Evolutionary conservation across 1,140 invertebrate species (phyloP).

Genomic region (Scylla paramamosain): DNA sequence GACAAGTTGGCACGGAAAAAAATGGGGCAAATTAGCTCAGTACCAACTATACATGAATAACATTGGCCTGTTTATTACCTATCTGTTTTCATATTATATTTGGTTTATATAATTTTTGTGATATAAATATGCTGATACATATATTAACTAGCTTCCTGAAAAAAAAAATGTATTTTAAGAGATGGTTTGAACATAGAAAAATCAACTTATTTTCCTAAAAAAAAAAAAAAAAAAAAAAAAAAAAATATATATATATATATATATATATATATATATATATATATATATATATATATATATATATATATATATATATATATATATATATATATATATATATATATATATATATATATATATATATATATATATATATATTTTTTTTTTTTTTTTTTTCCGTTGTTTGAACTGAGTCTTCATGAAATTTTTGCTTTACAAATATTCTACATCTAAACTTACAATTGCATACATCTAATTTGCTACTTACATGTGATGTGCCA

Average conservation of each 20-base stretch:
- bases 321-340: neutral
- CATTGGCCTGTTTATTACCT: too few relatives aligned
- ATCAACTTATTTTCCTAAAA: neutral
- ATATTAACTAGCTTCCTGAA: neutral
- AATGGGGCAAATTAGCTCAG: too few relatives aligned
- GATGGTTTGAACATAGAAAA: neutral
- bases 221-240: neutral
- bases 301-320: neutral
- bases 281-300: slow-evolving; percentile 26
- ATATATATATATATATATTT: slow-evolving; percentile 26
- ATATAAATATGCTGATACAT: neutral
- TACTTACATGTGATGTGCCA: too few relatives aligned
- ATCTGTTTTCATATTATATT: too few relatives aligned
- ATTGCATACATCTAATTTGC: too few relatives aligned
- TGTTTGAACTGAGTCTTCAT: too few relatives aligned
- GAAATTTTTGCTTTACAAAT: too few relatives aligned
- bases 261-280: slow-evolving; percentile 28
- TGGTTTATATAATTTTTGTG: neutral
- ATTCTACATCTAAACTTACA: too few relatives aligned
- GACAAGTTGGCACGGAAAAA: too few relatives aligned
- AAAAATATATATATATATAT: neutral
- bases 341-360: neutral
- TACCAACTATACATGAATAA: too few relatives aligned
- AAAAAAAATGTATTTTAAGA: neutral
- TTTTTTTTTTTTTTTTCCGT: too few relatives aligned